Base-by-base conservation (phyloP, 1,140 invertebrate genomes). In the Archegozetes longisetosus region DNA sequence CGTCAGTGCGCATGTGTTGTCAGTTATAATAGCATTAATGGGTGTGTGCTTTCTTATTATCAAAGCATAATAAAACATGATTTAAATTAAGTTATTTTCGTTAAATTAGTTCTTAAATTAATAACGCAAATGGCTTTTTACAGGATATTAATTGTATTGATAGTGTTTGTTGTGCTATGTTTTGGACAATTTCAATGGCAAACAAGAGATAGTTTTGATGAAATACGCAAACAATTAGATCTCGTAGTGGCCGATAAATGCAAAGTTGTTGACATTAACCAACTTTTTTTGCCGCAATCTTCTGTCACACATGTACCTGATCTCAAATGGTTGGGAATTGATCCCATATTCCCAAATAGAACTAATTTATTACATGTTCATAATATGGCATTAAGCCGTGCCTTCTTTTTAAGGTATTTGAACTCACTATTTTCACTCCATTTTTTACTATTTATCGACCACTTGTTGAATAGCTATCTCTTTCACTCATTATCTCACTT, bases 311-410 rank as follows among this genome's bases (percentile, higher is more conserved):
- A 96, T 70, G 74, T 88, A 52, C 93, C 93, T 0, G 87, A 92
- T 66, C 89, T 95, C 61, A 94, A 96, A 72, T 87, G 91, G 68
- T 80, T 97, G 50, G 89, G 93, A 66, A 87, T 93, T 23, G 92
- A 94, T 74, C 90, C 91, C 1, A 82, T 96, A 4, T 94, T 93
- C 68, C 87, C 90, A 0, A 97, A 98, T 73, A 79, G 94, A 64
- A 95, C 92, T 0, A 85, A 85, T 14, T 71, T 98, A 60, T 72
- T 96, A 17, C 90, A 96, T 75, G 74, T 96, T 57, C 92, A 97
- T 71, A 97, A 96, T 71, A 86, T 96, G 81, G 94, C 91, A 17
- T 74, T 96, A 66, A 93, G 84, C 69, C 75, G 92, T 64, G 87
- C 89, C 0, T 96, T 94, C 71, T 97, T 89, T 71, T 96, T 87